Conservation (phyloP, 1,140 invertebrate genomes). For the Probaryconus sp. region DNA sequence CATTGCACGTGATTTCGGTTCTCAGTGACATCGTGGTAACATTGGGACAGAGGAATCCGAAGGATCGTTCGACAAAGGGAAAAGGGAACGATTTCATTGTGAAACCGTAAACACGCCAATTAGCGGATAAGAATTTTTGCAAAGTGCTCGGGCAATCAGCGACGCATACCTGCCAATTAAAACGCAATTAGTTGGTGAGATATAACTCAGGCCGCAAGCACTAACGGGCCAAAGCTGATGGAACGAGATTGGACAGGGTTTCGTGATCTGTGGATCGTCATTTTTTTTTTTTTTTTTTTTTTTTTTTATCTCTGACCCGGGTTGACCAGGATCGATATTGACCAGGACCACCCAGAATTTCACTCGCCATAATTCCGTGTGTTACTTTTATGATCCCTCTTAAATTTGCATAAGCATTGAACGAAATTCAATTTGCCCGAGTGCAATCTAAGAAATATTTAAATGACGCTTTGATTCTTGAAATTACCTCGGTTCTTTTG, state of each 20-base stretch:
- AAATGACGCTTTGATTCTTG: too few relatives aligned
- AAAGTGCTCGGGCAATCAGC: conserved; percentile 29
- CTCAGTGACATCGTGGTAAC: conserved; percentile 4
- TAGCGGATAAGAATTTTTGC: conserved; percentile 44
- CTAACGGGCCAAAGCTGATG: conserved; percentile 9
- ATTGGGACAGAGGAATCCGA: too few relatives aligned
- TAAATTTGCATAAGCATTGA: background rate
- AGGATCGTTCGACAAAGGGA: conserved; percentile 1
- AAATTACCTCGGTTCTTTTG: too few relatives aligned
- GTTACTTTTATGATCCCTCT: background rate
- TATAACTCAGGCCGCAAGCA: conserved; percentile 14
- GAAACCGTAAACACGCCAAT: conserved; percentile 49
- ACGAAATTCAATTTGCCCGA: too few relatives aligned
- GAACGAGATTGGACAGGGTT: conserved; percentile 12
- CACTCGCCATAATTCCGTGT: background rate
- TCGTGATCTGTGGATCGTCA: background rate
- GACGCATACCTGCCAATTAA: conserved; percentile 42
- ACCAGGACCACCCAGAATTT: conserved; percentile 28
- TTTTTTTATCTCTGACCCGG: too few relatives aligned
- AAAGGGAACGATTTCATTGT: conserved; percentile 42
- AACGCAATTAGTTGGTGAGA: conserved; percentile 28
- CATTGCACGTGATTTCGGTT: conserved; percentile 13
- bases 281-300: conserved; percentile 15
- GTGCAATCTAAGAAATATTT: too few relatives aligned
- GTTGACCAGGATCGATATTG: conserved; percentile 16